Evolutionary conservation across 1,140 invertebrate species (phyloP).

Genomic region (Xylocopa sonorina): DNA sequence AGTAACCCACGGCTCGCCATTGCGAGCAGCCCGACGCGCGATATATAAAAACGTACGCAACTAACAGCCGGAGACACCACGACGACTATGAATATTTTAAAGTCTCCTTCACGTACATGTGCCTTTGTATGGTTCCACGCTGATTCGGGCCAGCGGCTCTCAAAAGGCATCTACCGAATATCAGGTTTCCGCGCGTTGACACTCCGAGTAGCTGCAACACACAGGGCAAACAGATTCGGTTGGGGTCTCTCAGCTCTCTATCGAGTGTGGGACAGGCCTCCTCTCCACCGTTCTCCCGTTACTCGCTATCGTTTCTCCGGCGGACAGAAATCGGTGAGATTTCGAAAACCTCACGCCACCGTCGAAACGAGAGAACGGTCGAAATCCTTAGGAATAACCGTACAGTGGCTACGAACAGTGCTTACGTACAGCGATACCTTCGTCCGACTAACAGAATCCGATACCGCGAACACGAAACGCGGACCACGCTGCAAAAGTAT

Average conservation of each 20-base stretch:
- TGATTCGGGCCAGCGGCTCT: slow-evolving; percentile 58
- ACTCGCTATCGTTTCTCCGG: no score
- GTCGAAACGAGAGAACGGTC: no score
- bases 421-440: no score
- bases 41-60: slow-evolving; percentile 48
- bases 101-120: slow-evolving; percentile 38
- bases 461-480: no score
- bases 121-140: slow-evolving; percentile 48
- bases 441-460: no score
- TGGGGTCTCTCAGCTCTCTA: neutral
- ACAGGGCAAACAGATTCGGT: slow-evolving; percentile 22
- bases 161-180: slow-evolving; percentile 54
- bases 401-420: no score
- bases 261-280: no score
- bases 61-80: slow-evolving; percentile 25
- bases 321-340: no score
- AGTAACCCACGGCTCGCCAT: slow-evolving; percentile 6
- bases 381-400: no score
- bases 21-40: neutral
- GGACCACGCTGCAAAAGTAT: no score
- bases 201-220: slow-evolving; percentile 13
- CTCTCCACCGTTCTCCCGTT: no score
- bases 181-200: slow-evolving; percentile 47
- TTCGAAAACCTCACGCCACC: no score
- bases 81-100: slow-evolving; percentile 63